Percentiles rank a stretch among this genome's conserved stretches.
phyloP scores from a whole-genome alignment of 2,888 invertebrate species.

The Macrosoma leucophasiata region DNA sequence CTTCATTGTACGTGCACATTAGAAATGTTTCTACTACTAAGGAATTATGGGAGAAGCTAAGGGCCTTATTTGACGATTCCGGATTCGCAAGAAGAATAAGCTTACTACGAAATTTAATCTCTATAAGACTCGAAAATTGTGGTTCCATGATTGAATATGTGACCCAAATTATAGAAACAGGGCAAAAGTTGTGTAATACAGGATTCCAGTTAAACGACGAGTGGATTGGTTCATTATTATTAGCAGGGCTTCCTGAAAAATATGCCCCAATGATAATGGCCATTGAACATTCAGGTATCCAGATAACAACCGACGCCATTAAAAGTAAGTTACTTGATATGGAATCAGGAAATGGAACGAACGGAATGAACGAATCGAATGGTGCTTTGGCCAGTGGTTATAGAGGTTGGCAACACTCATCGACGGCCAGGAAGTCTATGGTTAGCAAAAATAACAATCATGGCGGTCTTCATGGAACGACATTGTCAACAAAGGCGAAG shows the following conservation, averaged over 20 bases:
- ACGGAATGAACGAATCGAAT: no score
- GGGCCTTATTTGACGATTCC: conserved; percentile 23
- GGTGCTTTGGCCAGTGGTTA: not conserved
- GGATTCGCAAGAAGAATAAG: conserved; percentile 14
- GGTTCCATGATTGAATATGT: conserved; percentile 22
- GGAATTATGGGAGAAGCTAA: conserved; percentile 21
- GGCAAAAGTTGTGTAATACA: conserved; percentile 23
- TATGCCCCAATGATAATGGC: conserved; percentile 14
- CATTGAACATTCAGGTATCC: conserved; percentile 5
- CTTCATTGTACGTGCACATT: conserved; percentile 20
- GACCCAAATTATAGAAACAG: conserved; percentile 26
- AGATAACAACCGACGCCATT: conserved; percentile 4
- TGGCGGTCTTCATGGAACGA: not conserved
- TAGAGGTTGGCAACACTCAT: not conserved
- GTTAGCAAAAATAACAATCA: not conserved
- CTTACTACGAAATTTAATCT: conserved; percentile 18
- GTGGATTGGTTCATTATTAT: conserved; percentile 26
- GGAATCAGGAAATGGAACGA: conserved; percentile 1
- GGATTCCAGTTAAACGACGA: conserved; percentile 28
- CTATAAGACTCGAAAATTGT: conserved; percentile 17
- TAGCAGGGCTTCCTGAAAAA: conserved; percentile 20
- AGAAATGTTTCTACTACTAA: conserved; percentile 23
- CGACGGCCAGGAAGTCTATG: not conserved
- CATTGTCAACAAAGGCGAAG: not conserved
- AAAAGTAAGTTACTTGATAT: conserved; percentile 12